Conservation (phyloP, 1,140 invertebrate species). For the Phocides pigmalion region DNA sequence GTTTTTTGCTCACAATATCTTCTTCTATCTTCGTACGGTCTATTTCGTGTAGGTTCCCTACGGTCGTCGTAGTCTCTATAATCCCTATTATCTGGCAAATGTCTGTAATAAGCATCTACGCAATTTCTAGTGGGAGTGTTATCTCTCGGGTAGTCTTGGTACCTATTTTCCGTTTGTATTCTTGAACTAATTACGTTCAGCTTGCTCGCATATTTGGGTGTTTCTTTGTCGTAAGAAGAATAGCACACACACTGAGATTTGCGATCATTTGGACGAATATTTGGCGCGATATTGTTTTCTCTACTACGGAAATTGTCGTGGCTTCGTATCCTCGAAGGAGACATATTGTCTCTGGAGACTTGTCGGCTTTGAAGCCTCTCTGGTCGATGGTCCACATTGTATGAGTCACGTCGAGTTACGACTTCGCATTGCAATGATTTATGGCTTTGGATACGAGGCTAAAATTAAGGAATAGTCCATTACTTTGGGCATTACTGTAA, state of each 20-base stretch:
- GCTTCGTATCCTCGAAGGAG: constrained; percentile 52
- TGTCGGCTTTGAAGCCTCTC: constrained; percentile 45
- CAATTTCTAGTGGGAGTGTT: constrained; percentile 48
- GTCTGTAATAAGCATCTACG: constrained; percentile 48
- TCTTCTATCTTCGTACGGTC: constrained; percentile 55
- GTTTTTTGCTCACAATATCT: constrained; percentile 58
- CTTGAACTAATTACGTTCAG: constrained; percentile 46
- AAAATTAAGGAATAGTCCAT: constrained; percentile 33
- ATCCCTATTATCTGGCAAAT: constrained; percentile 38
- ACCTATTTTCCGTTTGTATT: constrained; percentile 43
- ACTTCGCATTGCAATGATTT: constrained; percentile 76
- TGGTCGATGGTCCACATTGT: constrained; percentile 45
- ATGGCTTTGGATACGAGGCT: constrained; percentile 65
- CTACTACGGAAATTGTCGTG: constrained; percentile 55
- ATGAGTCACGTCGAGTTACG: constrained; percentile 40
- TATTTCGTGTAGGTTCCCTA: constrained; percentile 35
- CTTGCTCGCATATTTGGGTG: constrained; percentile 61
- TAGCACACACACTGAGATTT: constrained; percentile 52
- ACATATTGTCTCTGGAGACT: constrained; percentile 51
- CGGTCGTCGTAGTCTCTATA: constrained; percentile 55
- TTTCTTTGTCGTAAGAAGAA: constrained; percentile 50
- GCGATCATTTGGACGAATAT: constrained; percentile 13
- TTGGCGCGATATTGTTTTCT: constrained; percentile 38
- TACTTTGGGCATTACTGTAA: too few species aligned
- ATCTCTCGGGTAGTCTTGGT: constrained; percentile 48